Evolutionary conservation across 1,140 invertebrate species (phyloP), one percentile per base, ranked within the genome.

Genomic region (Sesamia nonagrioides): DNA sequence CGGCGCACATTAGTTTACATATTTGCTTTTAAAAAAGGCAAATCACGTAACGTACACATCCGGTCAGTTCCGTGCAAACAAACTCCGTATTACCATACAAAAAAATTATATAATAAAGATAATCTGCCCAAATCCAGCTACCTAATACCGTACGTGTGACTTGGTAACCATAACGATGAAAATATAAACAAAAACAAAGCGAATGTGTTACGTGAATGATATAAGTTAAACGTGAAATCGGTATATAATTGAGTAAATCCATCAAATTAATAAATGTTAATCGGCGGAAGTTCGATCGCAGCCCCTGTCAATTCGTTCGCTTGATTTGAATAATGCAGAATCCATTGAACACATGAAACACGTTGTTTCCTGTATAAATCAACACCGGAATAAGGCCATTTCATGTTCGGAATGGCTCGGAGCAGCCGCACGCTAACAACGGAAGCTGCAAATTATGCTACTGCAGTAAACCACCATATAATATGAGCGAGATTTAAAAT

Each of bases 341-440:
- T 66, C 48, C 74, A 79, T 82, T 75, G 79, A 84, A 80, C 82
- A 84, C 77, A 73, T 52, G 61, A 81, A 82, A 82, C 56, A 85
- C 63, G 50, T 79, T 21, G 66, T 83, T 87, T 88, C 88, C 88
- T 85, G 82, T 82, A 77, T 72, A 79, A 76, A 82, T 83, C 40
- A 45, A 56, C 74, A 74, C 82, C 86, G 88, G 87, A 89, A 86
- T 86, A 87, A 84, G 84, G 75, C 63, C 50, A 84, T 90, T 87
- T 82, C 75, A 78, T 82, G 86, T 87, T 82, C 73, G 77, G 88
- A 84, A 81, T 79, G 82, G 82, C 85, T 82, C 77, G 80, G 75
- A 84, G 73, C 35, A 48, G 42, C 37, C 45, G 72, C 87, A 87
- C 86, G 84, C 86, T 77, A 88, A 61, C 80, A 81, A 78, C 82